Conservation (phyloP, 2,113 vertebrate species). For the Gallinago paraguaiae region DNA sequence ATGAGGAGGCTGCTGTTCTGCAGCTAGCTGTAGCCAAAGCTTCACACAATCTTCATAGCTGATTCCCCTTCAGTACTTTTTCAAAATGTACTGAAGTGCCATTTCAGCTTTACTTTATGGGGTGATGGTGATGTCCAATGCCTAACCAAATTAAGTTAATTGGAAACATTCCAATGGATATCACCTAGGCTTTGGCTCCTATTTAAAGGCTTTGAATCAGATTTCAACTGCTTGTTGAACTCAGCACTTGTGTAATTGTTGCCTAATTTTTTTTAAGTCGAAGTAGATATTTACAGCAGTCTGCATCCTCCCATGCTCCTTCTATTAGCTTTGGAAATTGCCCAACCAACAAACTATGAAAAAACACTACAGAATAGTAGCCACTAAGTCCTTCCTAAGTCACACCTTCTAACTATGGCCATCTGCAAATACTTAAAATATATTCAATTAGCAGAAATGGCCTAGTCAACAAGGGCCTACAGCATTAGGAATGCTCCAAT, state of each 20-base stretch:
- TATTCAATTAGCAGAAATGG: neutral
- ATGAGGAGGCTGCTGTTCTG: neutral
- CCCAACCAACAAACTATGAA: neutral
- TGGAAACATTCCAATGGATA: neutral
- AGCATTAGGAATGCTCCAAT: neutral
- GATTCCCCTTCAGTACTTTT: neutral
- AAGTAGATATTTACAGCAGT: neutral
- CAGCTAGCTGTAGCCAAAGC: neutral
- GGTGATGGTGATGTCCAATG: neutral
- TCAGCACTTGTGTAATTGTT: neutral
- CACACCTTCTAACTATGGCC: neutral
- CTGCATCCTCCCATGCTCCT: neutral
- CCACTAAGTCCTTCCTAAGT: neutral
- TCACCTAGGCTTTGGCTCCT: neutral
- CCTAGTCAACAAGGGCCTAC: neutral
- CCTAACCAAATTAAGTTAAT: neutral
- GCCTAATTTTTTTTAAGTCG: neutral
- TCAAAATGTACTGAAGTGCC: neutral
- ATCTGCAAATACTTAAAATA: neutral
- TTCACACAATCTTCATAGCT: neutral
- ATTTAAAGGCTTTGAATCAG: neutral
- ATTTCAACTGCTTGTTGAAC: neutral
- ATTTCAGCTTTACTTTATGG: neutral
- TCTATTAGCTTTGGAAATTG: neutral
- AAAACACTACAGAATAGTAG: neutral